These are phyloP conservation scores for Drosophila chauvacae DNA, from an alignment of 1,140 invertebrate genomes.

Conservation along the genomic window DNA sequence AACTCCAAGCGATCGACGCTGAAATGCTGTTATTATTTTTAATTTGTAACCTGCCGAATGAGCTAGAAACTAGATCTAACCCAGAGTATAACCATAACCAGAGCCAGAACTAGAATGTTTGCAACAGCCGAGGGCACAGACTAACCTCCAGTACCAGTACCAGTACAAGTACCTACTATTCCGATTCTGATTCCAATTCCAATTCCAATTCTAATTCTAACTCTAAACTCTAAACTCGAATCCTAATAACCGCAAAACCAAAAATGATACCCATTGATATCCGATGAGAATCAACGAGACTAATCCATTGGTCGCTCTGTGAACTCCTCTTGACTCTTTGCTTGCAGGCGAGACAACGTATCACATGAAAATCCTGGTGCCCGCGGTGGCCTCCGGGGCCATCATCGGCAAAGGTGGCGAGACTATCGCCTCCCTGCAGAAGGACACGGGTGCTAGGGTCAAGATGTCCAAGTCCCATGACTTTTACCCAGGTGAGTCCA, in stretches of 20 bases:
- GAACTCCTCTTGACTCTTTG: conserved; percentile 49
- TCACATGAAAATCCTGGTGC: conserved; percentile 98
- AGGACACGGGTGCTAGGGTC: conserved; percentile 96
- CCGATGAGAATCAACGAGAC: conserved; percentile 20
- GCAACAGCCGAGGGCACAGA: conserved; percentile 39
- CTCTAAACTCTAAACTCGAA: conserved; percentile 5
- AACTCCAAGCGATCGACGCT: conserved; percentile 35
- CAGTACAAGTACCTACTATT: conserved; percentile 20
- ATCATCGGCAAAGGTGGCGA: conserved; percentile 99
- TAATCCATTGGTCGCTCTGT: conserved; percentile 54
- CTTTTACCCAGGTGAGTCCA: conserved; percentile 95
- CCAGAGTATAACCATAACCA: conserved; percentile 14
- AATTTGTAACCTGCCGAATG: conserved; percentile 65
- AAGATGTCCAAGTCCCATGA: conserved; percentile 99
- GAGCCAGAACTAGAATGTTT: conserved; percentile 38
- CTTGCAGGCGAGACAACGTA: conserved; percentile 89
- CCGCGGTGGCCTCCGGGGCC: conserved; percentile 97
- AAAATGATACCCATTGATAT: conserved; percentile 6
- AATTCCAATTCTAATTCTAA: conserved; percentile 16
- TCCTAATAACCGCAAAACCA: neutral
- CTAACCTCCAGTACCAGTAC: conserved; percentile 40
- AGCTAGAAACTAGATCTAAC: conserved; percentile 34
- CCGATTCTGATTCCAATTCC: neutral
- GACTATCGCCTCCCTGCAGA: conserved; percentile 98
- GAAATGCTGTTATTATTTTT: conserved; percentile 81